Conservation (phyloP, 2,888 invertebrate species). For the Pemphredon lugubris region DNA sequence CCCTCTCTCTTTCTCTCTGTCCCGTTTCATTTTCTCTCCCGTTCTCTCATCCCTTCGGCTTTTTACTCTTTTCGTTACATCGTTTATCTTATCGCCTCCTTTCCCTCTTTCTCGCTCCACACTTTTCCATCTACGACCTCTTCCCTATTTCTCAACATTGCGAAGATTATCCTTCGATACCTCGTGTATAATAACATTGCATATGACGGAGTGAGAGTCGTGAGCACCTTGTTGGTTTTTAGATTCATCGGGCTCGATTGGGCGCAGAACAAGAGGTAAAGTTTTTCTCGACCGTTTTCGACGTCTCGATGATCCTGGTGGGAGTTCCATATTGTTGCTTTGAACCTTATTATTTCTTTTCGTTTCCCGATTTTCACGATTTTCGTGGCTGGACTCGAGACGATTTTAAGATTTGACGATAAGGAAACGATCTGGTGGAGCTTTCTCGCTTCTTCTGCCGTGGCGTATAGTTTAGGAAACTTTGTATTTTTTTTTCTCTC, state of each 20-base stretch:
- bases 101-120: not conserved
- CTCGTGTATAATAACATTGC: slow-evolving; percentile 33
- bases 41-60: not conserved
- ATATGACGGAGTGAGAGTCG: slow-evolving; percentile 15
- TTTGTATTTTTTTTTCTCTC: slow-evolving; percentile 1
- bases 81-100: slow-evolving; percentile 5
- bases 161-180: slow-evolving; percentile 6
- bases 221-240: slow-evolving; percentile 28
- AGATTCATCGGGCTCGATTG: slow-evolving; percentile 25
- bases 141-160: not conserved
- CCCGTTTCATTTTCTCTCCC: not conserved
- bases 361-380: not conserved
- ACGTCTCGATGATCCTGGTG: slow-evolving; percentile 13
- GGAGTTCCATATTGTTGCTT: not conserved
- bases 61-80: not conserved
- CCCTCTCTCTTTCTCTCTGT: not conserved
- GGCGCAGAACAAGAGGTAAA: slow-evolving; percentile 34
- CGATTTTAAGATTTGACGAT: not conserved
- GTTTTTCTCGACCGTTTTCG: slow-evolving; percentile 12
- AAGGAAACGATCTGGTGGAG: slow-evolving; percentile 11
- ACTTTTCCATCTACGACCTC: not conserved
- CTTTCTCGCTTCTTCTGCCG: slow-evolving; percentile 30
- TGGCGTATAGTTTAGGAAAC: not conserved
- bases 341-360: not conserved
- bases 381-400: not conserved